These are phyloP conservation scores for Nipponacmea schrenckii DNA, from an alignment of 2,888 invertebrate species.

Conservation along the genomic window DNA sequence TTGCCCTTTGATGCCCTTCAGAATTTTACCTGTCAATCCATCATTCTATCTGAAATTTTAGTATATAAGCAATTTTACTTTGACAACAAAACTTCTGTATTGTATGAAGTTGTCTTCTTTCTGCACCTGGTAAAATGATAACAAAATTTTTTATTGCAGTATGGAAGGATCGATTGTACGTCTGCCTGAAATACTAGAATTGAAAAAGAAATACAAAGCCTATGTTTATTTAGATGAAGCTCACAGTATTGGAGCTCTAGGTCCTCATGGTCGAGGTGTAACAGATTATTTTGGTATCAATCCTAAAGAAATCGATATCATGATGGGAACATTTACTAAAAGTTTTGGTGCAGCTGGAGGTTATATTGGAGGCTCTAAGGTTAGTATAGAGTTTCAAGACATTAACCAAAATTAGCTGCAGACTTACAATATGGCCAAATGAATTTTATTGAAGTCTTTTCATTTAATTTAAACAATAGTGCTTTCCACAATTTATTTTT, in stretches of 20 bases:
- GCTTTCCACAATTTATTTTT: too few species aligned
- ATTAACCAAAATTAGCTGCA: neutral
- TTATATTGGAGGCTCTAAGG: constrained; percentile 91
- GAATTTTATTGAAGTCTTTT: too few species aligned
- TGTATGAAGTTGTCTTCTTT: too few species aligned
- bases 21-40: too few species aligned
- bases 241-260: constrained; percentile 95
- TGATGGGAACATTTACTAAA: constrained; percentile 99
- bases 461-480: too few species aligned
- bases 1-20: neutral
- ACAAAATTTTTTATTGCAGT: constrained; percentile 65
- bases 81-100: too few species aligned
- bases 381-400: constrained; percentile 55
- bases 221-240: constrained; percentile 97
- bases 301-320: constrained; percentile 84
- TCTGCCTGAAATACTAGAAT: constrained; percentile 84
- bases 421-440: too few species aligned
- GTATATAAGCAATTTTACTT: too few species aligned
- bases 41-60: too few species aligned
- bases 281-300: constrained; percentile 85
- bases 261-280: constrained; percentile 85
- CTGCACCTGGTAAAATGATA: too few species aligned
- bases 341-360: constrained; percentile 97
- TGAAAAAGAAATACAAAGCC: constrained; percentile 93
- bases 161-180: constrained; percentile 97